A percentile compares a stretch with the other conserved stretches of the same genome.
These are phyloP conservation scores for Operophtera brumata DNA, from an alignment of 2,888 invertebrate genomes.

Conservation along the genomic window DNA sequence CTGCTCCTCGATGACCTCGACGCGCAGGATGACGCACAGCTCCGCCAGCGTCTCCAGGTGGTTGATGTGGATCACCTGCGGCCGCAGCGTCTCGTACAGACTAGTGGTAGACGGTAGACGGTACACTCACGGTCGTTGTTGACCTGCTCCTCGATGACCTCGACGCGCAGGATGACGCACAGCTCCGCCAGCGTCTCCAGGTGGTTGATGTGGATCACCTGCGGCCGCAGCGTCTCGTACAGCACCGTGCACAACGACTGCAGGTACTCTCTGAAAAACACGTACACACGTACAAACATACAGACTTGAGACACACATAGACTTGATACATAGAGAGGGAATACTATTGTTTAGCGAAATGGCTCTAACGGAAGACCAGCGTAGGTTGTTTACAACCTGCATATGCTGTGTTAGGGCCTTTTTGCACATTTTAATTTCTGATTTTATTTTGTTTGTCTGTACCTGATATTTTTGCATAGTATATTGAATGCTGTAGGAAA, in stretches of 20 bases:
- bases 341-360: no score
- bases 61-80: constrained; percentile 96
- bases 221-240: constrained; percentile 95
- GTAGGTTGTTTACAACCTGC: no score
- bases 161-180: constrained; percentile 94
- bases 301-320: no score
- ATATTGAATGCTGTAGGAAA: no score
- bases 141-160: constrained; percentile 95
- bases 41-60: constrained; percentile 98
- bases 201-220: constrained; percentile 97
- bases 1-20: constrained; percentile 95
- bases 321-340: no score
- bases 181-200: constrained; percentile 98
- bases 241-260: constrained; percentile 92
- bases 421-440: no score
- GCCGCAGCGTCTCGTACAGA: constrained; percentile 95
- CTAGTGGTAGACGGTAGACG: no score
- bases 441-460: no score
- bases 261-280: constrained; percentile 84
- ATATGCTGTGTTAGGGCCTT: no score
- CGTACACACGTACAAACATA: no score
- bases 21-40: constrained; percentile 94
- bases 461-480: no score
- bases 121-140: constrained; percentile 88
- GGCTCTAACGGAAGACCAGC: no score